Percentiles rank a stretch among this genome's conserved stretches.
Evolutionary conservation across 2,888 invertebrate species (phyloP).

Genomic region (Acanthopleura granulata): DNA sequence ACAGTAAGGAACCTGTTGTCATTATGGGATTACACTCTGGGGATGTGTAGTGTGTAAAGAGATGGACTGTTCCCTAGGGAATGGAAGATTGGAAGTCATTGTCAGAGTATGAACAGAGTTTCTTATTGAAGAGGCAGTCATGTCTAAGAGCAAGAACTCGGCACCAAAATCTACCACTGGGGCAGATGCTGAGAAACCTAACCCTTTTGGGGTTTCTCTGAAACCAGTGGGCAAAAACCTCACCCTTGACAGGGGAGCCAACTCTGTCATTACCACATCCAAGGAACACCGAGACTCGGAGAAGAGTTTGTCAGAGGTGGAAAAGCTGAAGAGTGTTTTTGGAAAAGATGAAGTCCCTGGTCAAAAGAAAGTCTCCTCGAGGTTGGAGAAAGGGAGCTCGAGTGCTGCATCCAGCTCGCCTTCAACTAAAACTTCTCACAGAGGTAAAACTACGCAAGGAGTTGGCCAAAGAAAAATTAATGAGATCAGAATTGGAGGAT

Average conservation of each 20-base stretch:
- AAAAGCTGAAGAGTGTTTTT: background rate
- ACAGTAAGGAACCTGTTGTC: too few species aligned
- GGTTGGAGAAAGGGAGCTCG: background rate
- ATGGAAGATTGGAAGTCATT: too few species aligned
- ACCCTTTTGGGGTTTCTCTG: conserved; percentile 2
- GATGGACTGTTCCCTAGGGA: too few species aligned
- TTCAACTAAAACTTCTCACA: too few species aligned
- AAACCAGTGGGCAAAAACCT: background rate
- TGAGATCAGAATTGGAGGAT: background rate
- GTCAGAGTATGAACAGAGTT: too few species aligned
- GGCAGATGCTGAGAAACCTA: background rate
- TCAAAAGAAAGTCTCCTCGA: background rate
- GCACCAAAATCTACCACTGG: too few species aligned
- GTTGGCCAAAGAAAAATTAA: background rate
- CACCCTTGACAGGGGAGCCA: conserved; percentile 13
- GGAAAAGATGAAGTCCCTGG: background rate
- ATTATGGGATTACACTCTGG: too few species aligned
- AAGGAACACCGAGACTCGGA: background rate
- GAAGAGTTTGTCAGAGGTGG: background rate
- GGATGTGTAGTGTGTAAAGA: too few species aligned
- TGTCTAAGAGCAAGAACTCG: too few species aligned
- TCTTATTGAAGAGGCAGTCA: too few species aligned
- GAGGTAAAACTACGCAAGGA: too few species aligned
- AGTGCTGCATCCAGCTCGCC: background rate
- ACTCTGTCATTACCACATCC: conserved; percentile 3